These are phyloP conservation scores for Paguma larvata DNA, from an alignment of 2,797 vertebrate genomes.

Conservation along the genomic window DNA sequence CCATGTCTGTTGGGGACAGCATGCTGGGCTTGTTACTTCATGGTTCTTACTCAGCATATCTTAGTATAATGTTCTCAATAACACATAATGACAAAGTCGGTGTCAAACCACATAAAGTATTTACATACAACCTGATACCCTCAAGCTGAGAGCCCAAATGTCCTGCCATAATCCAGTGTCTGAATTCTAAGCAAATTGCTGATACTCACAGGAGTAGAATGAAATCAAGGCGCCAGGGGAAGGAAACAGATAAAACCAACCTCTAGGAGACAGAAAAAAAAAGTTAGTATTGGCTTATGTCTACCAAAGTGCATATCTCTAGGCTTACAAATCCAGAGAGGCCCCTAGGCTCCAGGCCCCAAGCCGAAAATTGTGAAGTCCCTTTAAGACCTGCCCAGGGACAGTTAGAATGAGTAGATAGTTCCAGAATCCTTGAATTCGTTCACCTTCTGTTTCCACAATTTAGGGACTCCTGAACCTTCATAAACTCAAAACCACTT, in stretches of 20 bases:
- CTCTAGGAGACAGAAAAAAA: not conserved
- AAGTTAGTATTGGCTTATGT: not conserved
- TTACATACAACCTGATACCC: not conserved
- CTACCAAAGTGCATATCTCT: not conserved
- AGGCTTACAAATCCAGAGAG: not conserved
- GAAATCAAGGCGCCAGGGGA: not conserved
- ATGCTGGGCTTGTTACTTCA: not conserved
- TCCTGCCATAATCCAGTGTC: not conserved
- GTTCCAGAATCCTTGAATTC: not conserved
- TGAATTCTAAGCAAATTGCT: not conserved
- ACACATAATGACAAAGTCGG: constrained; percentile 7
- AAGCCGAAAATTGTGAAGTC: not conserved
- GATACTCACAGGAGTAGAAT: not conserved
- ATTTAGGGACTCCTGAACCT: not conserved
- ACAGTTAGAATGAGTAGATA: not conserved
- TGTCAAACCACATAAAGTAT: not conserved
- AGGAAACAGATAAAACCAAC: not conserved
- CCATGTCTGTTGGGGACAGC: not conserved
- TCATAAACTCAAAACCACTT: constrained; percentile 16
- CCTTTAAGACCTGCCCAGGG: not conserved
- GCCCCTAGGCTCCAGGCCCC: not conserved
- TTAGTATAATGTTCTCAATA: not conserved
- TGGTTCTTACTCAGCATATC: not conserved
- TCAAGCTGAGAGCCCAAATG: not conserved
- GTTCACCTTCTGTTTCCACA: constrained; percentile 1